These are phyloP conservation scores for Thalassophryne amazonica DNA, from an alignment of 2,797 vertebrate genomes.

Conservation along the genomic window DNA sequence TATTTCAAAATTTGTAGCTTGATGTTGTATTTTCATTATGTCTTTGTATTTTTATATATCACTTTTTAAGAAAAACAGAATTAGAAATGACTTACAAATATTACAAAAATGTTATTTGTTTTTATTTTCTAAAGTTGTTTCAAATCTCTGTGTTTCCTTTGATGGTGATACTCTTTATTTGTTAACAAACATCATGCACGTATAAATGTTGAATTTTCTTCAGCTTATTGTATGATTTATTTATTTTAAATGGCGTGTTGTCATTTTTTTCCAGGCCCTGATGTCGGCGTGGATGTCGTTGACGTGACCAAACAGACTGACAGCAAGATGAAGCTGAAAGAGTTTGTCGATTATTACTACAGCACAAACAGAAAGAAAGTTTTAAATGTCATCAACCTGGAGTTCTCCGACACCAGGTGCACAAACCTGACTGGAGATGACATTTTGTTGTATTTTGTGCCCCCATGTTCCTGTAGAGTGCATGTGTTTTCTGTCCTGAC, in stretches of 20 bases:
- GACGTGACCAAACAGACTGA: constrained; percentile 96
- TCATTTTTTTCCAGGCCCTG: constrained; percentile 79
- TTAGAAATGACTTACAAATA: too few relatives aligned
- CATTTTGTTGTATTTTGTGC: too few relatives aligned
- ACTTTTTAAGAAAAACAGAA: too few relatives aligned
- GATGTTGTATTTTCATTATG: too few relatives aligned
- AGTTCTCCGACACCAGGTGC: constrained; percentile 94
- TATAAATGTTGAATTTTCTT: not conserved
- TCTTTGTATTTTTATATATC: too few relatives aligned
- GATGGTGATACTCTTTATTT: too few relatives aligned
- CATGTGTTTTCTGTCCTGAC: not conserved
- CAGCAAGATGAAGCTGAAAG: constrained; percentile 97
- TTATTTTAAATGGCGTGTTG: not conserved
- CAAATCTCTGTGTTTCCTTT: too few relatives aligned
- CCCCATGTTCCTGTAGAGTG: not conserved
- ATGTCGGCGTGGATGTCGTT: constrained; percentile 89
- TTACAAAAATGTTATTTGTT: too few relatives aligned
- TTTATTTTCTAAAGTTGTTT: too few relatives aligned
- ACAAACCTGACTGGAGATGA: not conserved
- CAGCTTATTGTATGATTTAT: not conserved
- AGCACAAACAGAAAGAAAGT: constrained; percentile 97
- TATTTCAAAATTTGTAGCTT: too few relatives aligned
- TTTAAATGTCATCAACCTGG: constrained; percentile 92
- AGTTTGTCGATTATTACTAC: constrained; percentile 99
- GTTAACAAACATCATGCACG: too few relatives aligned